Evolutionary conservation across 2,113 vertebrate species (phyloP).

Genomic region (Trachemys scripta): DNA sequence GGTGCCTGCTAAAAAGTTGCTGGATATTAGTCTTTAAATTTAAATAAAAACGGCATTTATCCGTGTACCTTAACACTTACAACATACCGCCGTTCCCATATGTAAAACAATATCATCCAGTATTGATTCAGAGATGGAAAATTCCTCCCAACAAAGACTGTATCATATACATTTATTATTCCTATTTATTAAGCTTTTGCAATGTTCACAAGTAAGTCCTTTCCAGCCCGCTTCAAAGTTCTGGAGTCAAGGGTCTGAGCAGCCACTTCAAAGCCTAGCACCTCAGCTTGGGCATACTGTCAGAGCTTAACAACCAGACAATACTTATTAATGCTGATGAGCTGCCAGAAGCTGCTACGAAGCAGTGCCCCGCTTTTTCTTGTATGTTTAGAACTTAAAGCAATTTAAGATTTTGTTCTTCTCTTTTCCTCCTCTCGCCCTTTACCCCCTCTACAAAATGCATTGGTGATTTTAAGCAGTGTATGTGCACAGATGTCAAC

Average conservation of each 20-base stretch:
- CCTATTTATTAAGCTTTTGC: neutral
- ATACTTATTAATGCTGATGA: conserved; percentile 12
- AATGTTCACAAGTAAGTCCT: neutral
- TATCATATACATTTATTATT: neutral
- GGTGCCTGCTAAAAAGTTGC: neutral
- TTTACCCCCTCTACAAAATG: neutral
- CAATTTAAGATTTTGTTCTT: neutral
- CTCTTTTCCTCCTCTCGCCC: neutral
- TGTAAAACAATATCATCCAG: neutral
- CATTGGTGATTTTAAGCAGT: neutral
- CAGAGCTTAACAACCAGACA: neutral
- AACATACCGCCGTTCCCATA: neutral
- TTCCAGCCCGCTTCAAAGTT: neutral
- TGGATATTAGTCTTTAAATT: neutral
- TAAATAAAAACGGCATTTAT: neutral
- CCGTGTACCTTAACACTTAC: neutral
- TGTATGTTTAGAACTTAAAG: neutral
- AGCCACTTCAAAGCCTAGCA: neutral
- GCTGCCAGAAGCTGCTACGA: conserved; percentile 17
- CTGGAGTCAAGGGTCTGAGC: neutral
- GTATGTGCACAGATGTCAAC: neutral
- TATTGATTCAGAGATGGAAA: neutral
- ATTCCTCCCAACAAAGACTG: neutral
- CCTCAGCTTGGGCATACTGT: neutral
- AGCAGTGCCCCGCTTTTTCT: neutral